These are phyloP conservation scores for Eulemur rufifrons DNA, from an alignment of 2,113 vertebrate species.

Conservation along the genomic window DNA sequence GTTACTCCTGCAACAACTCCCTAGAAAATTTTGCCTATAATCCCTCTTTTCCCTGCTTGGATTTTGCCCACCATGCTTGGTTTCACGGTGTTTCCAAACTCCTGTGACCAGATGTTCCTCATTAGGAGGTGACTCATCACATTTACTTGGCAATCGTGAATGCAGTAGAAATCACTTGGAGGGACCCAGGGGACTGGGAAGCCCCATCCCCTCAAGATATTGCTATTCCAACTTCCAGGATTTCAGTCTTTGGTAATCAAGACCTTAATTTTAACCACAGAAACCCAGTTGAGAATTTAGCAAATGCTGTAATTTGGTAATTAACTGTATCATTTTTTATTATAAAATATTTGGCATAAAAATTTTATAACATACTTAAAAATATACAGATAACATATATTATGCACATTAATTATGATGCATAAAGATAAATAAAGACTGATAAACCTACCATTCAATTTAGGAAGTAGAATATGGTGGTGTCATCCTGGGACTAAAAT, in stretches of 20 bases:
- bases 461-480: no score
- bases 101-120: conserved; percentile 62
- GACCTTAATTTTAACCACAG: not conserved
- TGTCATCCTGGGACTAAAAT: not conserved
- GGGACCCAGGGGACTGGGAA: not conserved
- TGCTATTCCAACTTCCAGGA: not conserved
- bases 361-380: not conserved
- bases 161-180: not conserved
- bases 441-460: not conserved
- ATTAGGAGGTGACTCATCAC: conserved; percentile 35
- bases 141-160: conserved; percentile 23
- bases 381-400: not conserved
- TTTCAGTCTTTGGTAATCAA: conserved; percentile 36
- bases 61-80: conserved; percentile 1
- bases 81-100: conserved; percentile 25
- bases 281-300: conserved; percentile 11
- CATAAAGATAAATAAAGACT: not conserved
- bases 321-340: not conserved
- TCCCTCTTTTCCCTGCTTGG: conserved; percentile 18
- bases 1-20: not conserved
- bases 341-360: conserved; percentile 34
- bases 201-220: not conserved
- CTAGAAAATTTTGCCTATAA: not conserved
- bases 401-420: not conserved
- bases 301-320: not conserved